Percentiles rank a stretch among this genome's conserved stretches.
phyloP scores from a whole-genome alignment of 2,113 vertebrate genomes.

The Corydoras sp. region DNA sequence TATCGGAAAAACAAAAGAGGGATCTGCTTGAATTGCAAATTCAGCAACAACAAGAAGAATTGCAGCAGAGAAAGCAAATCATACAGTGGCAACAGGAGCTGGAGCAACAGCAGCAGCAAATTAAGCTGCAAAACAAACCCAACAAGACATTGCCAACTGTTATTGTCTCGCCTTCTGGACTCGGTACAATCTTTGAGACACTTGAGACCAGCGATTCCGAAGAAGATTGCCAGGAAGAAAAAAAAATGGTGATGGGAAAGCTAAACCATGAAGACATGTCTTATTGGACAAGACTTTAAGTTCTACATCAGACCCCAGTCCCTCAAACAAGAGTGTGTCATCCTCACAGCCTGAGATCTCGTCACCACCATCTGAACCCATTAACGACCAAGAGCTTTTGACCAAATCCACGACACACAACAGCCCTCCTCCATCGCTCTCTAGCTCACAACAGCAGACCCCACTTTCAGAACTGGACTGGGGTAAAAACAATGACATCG shows the following conservation, averaged over 20 bases:
- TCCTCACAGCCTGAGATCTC: slow-evolving; percentile 1
- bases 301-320: neutral
- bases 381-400: neutral
- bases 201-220: slow-evolving; percentile 59
- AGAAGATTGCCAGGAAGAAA: slow-evolving; percentile 33
- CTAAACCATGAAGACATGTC: slow-evolving; percentile 25
- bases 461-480: slow-evolving; percentile 64
- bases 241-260: neutral
- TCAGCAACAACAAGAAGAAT: slow-evolving; percentile 59
- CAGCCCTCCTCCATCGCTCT: slow-evolving; percentile 23
- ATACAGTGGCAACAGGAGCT: slow-evolving; percentile 62
- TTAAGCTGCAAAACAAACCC: slow-evolving; percentile 25
- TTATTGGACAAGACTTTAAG: too few species aligned
- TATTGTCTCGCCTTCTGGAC: slow-evolving; percentile 55
- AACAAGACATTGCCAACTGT: slow-evolving; percentile 35
- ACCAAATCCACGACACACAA: neutral
- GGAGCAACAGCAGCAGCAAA: slow-evolving; percentile 28
- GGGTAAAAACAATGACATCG: slow-evolving; percentile 71
- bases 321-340: slow-evolving; percentile 2
- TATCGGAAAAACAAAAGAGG: slow-evolving; percentile 41
- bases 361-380: neutral
- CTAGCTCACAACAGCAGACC: slow-evolving; percentile 44
- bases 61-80: slow-evolving; percentile 61
- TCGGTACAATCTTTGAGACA: slow-evolving; percentile 69
- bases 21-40: slow-evolving; percentile 54